Conservation (phyloP, 2,888 invertebrate species). For the Tryphoninae sp. region DNA sequence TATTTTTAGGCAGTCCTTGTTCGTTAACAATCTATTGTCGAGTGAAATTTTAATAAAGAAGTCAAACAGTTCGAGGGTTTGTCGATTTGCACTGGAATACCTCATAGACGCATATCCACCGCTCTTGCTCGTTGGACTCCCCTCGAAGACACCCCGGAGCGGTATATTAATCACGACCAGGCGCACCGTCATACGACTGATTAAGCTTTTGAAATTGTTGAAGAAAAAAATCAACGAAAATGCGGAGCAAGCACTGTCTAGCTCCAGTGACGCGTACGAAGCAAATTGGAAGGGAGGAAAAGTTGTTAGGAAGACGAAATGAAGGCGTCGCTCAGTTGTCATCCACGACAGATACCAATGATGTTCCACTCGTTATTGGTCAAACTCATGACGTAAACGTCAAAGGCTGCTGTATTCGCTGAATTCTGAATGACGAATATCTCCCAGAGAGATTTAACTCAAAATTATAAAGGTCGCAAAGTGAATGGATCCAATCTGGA, state of each 20-base stretch:
- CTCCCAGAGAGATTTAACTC: not conserved
- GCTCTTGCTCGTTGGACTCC: slow-evolving; percentile 12
- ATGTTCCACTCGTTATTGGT: not conserved
- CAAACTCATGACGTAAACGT: not conserved
- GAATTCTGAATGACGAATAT: not conserved
- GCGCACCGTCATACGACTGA: slow-evolving; percentile 62
- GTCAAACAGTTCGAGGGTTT: too few relatives aligned
- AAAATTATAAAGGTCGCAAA: too few relatives aligned
- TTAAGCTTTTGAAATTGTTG: slow-evolving; percentile 57
- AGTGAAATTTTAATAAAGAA: too few relatives aligned
- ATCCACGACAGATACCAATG: not conserved
- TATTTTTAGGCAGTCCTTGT: too few relatives aligned
- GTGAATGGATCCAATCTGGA: too few relatives aligned
- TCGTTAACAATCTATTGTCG: too few relatives aligned
- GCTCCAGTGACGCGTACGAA: slow-evolving; percentile 5
- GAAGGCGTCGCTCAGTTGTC: not conserved
- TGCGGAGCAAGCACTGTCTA: not conserved
- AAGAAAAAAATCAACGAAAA: slow-evolving; percentile 1
- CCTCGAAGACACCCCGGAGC: slow-evolving; percentile 43
- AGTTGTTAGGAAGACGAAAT: slow-evolving; percentile 1
- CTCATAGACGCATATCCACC: not conserved
- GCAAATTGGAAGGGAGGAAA: slow-evolving; percentile 5
- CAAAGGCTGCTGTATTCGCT: not conserved
- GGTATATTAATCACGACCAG: slow-evolving; percentile 64
- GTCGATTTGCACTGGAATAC: too few relatives aligned